Evolutionary conservation across 2,888 invertebrate species (phyloP).

Genomic region (Euplexia lucipara): DNA sequence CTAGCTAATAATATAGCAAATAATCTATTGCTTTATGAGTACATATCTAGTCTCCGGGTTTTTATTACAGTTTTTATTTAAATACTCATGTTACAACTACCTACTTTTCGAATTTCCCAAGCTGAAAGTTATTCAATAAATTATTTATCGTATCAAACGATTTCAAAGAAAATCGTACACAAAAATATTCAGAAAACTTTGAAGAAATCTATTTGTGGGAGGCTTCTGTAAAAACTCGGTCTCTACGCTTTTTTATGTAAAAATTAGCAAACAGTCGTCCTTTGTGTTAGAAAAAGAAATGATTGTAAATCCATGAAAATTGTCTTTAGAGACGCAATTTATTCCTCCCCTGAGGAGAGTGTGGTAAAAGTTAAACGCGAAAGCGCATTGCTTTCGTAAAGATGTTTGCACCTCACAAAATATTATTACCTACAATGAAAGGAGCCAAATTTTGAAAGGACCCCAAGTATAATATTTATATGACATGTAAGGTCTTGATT

Average conservation of each 20-base stretch:
- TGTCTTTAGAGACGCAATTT: constrained; percentile 69
- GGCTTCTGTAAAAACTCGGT: constrained; percentile 53
- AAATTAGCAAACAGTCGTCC: constrained; percentile 68
- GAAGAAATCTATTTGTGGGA: constrained; percentile 50
- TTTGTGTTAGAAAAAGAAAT: constrained; percentile 65
- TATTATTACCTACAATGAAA: too few species aligned
- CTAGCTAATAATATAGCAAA: too few species aligned
- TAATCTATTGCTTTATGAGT: neutral
- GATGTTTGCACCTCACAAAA: neutral
- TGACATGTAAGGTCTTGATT: too few species aligned
- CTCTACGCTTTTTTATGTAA: constrained; percentile 64
- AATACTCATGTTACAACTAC: neutral
- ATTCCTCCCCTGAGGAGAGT: constrained; percentile 62
- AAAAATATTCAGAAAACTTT: constrained; percentile 56
- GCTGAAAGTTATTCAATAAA: constrained; percentile 13
- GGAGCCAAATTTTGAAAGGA: too few species aligned
- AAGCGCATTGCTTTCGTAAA: constrained; percentile 14
- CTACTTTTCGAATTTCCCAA: neutral
- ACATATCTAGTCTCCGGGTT: too few species aligned
- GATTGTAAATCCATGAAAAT: constrained; percentile 75
- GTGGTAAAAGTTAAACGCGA: constrained; percentile 41
- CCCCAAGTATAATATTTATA: too few species aligned
- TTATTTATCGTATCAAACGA: constrained; percentile 17
- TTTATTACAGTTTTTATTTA: too few species aligned
- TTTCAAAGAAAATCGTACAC: constrained; percentile 44